These are phyloP conservation scores for Synergus itoensis DNA, from an alignment of 2,888 invertebrate genomes.

Conservation along the genomic window DNA sequence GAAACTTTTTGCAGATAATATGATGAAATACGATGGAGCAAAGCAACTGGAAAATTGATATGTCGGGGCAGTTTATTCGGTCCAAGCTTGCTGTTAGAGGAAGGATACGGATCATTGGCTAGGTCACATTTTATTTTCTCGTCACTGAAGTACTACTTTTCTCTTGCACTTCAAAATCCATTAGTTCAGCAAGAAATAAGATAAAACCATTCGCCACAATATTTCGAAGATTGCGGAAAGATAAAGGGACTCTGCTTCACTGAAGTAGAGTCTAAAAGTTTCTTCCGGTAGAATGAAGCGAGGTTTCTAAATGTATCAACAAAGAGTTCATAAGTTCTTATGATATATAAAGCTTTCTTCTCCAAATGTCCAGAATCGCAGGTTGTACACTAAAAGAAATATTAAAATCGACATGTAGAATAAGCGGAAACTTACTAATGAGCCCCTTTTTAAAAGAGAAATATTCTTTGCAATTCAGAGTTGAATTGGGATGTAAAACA, in stretches of 20 bases:
- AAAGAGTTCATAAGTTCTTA: constrained; percentile 32
- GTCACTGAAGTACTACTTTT: constrained; percentile 35
- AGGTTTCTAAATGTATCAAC: background rate
- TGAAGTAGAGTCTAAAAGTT: constrained; percentile 25
- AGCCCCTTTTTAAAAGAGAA: background rate
- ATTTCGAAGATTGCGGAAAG: constrained; percentile 29
- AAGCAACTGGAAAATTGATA: constrained; percentile 39
- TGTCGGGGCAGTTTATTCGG: constrained; percentile 33
- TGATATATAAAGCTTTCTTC: constrained; percentile 19
- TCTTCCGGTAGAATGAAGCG: constrained; percentile 13
- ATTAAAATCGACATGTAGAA: background rate
- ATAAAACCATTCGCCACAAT: constrained; percentile 27
- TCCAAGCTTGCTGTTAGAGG: constrained; percentile 1
- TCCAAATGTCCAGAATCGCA: background rate
- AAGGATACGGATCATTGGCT: constrained; percentile 36
- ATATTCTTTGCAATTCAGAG: background rate
- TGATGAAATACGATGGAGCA: constrained; percentile 38
- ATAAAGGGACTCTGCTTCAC: constrained; percentile 35
- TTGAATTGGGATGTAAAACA: background rate
- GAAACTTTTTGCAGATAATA: constrained; percentile 37
- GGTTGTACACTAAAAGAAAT: background rate
- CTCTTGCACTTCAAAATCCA: constrained; percentile 40
- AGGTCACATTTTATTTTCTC: constrained; percentile 40
- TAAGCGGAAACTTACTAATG: background rate
- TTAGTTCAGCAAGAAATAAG: constrained; percentile 38